Evolutionary conservation across 2,797 vertebrate species (phyloP).

Genomic region (Octomys mimax): DNA sequence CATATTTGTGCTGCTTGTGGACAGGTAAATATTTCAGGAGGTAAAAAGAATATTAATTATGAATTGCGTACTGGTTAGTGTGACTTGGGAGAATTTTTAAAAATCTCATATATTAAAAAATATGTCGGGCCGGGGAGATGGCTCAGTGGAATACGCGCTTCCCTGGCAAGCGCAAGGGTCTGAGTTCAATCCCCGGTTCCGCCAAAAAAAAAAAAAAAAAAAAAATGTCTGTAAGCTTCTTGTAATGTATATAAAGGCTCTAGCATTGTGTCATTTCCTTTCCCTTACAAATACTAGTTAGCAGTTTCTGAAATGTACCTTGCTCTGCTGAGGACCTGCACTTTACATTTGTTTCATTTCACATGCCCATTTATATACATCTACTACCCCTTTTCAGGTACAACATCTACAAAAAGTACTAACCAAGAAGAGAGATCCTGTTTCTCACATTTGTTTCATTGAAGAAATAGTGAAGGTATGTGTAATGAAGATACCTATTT

Average conservation of each 20-base stretch:
- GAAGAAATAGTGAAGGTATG: slow-evolving; percentile 97
- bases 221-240: neutral
- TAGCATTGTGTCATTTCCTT: neutral
- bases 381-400: slow-evolving; percentile 89
- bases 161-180: too few species aligned
- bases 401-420: slow-evolving; percentile 98
- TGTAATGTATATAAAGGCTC: neutral
- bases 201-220: too few species aligned
- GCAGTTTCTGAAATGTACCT: slow-evolving; percentile 48
- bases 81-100: slow-evolving; percentile 27
- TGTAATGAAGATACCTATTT: slow-evolving; percentile 51
- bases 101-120: neutral
- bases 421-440: slow-evolving; percentile 97
- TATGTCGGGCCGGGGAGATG: too few species aligned
- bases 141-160: too few species aligned
- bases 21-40: slow-evolving; percentile 86
- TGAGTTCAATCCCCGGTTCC: too few species aligned
- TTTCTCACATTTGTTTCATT: slow-evolving; percentile 97
- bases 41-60: neutral
- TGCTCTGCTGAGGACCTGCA: neutral
- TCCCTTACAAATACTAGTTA: neutral
- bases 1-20: slow-evolving; percentile 96
- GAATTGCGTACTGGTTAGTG: neutral
- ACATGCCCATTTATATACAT: slow-evolving; percentile 21
- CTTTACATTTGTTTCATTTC: slow-evolving; percentile 16